phyloP scores from a whole-genome alignment of 2,797 vertebrate genomes.

The Lithobates pipiens region DNA sequence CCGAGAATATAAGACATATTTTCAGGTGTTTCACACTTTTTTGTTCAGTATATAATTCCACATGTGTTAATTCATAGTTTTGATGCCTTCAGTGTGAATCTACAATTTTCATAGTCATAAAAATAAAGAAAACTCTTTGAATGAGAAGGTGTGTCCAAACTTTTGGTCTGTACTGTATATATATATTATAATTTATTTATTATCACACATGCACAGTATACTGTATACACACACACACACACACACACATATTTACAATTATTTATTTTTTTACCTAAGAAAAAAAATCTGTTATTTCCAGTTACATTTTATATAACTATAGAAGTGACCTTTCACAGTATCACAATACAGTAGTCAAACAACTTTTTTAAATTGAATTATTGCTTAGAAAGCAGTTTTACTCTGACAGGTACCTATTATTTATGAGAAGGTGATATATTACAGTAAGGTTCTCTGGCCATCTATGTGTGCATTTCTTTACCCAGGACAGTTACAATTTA shows the following conservation, averaged over 20 bases:
- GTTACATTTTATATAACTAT: constrained; percentile 45
- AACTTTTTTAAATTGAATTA: constrained; percentile 67
- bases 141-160: too few relatives aligned
- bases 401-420: constrained; percentile 80
- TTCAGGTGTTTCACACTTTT: too few relatives aligned
- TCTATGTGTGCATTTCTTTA: constrained; percentile 83
- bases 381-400: constrained; percentile 71
- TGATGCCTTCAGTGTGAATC: too few relatives aligned
- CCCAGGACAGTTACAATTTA: constrained; percentile 85
- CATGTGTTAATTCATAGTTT: too few relatives aligned
- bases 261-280: background rate
- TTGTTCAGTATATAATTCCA: too few relatives aligned
- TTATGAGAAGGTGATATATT: constrained; percentile 85
- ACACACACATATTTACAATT: background rate
- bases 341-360: constrained; percentile 56
- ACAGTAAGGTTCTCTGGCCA: constrained; percentile 78
- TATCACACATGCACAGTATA: too few relatives aligned
- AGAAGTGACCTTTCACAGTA: constrained; percentile 57
- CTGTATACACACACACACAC: too few relatives aligned
- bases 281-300: constrained; percentile 26
- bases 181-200: too few relatives aligned
- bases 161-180: too few relatives aligned
- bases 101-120: too few relatives aligned
- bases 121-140: too few relatives aligned
- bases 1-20: too few relatives aligned